Base-by-base conservation (phyloP, 2,113 vertebrate genomes). In the Stegostoma tigrinum region DNA sequence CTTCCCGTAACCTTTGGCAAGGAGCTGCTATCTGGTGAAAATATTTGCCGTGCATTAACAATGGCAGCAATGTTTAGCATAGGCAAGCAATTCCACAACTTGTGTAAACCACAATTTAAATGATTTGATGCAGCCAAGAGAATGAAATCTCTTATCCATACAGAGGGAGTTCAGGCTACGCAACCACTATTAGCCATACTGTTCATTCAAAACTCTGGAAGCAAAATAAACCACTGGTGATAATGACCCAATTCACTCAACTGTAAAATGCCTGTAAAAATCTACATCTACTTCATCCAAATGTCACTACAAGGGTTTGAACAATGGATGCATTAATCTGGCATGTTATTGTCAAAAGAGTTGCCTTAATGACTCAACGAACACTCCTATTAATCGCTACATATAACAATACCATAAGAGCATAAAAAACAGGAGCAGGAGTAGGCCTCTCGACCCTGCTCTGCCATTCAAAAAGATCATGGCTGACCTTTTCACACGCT, bases 21-120 rank as follows among this genome's bases (percentile, higher is more conserved):
- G 94, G 19, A 95, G 68, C 52, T 95, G 67, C 94, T 48, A 95
- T 72, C 21, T 75, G 67, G 68, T 30, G 24, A 95, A 95, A 95
- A 70, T 95, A 95, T 95, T 95, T 95, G 94, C 68, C 30, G 30
- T 95, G 94, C 68, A 95, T 95, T 95, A 95, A 72, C 94, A 72
- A 42, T 75, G 94, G 52, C 94, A 95, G 67, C 94, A 95, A 95
- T 72, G 94, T 95, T 95, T 95, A 72, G 42, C 23, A 5, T 27
- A 52, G 94, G 75, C 94, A 75, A 95, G 72, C 68, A 72, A 2
- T 72, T 10, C 27, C 68, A 48, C 67, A 72, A 70, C 94, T 95
- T 95, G 94, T 95, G 94, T 72, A 95, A 95, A 95, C 68, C 72
- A 23, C 94, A 72, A 68, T 95, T 95, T 52, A 93, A 48, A 75